Conservation (phyloP, 2,113 vertebrate species). For the Podarcis cretensis region DNA sequence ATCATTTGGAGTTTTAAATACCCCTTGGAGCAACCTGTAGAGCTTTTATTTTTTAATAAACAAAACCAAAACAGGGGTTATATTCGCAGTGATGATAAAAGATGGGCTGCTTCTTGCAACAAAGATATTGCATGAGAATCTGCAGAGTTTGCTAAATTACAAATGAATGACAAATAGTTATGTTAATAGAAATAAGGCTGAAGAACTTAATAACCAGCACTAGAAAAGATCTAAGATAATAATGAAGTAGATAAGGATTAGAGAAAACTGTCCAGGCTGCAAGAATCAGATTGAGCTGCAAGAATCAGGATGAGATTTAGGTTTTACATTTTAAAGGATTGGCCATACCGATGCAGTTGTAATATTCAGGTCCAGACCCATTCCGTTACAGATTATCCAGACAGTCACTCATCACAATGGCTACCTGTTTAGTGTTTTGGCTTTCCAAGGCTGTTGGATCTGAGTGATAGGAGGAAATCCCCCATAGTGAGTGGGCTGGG, state of each 20-base stretch:
- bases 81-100: background rate
- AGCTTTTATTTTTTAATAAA: too few species aligned
- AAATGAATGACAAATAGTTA: background rate
- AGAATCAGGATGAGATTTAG: background rate
- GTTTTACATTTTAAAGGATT: background rate
- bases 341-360: background rate
- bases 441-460: background rate
- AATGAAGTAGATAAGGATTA: background rate
- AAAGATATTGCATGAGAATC: background rate
- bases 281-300: background rate
- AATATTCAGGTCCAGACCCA: background rate
- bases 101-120: background rate
- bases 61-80: too few species aligned
- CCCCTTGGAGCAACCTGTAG: too few species aligned
- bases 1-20: too few species aligned
- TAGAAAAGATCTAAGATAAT: background rate
- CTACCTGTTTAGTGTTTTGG: background rate
- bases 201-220: background rate
- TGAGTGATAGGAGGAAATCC: background rate
- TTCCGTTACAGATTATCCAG: background rate
- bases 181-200: background rate
- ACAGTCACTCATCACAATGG: background rate
- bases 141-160: background rate
- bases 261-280: background rate
- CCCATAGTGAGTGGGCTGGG: background rate